Evolutionary conservation across 2,888 invertebrate genomes (phyloP), one percentile per base, ranked within the genome.

Genomic region (Hecatera dysodea): DNA sequence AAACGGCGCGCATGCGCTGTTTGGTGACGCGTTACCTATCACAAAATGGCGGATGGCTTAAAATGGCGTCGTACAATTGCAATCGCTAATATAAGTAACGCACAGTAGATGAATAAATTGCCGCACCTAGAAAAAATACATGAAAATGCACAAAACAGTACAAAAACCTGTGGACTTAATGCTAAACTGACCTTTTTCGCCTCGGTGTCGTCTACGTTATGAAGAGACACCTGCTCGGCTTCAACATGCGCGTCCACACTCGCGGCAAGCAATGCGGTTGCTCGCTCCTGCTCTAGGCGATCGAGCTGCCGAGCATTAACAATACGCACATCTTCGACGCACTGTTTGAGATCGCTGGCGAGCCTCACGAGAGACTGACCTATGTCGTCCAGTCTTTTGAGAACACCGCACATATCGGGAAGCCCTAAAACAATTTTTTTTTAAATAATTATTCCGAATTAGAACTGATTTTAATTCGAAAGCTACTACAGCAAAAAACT

Each of bases 281-380:
- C 97, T 56, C 97, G 96, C 85, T 97, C 97, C 82, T 97, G 96
- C 71, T 95, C 94, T 0, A 92, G 74, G 61, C 97, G 95, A 75
- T 97, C 97, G 50, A 97, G 89, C 88, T 98, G 98, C 73, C 97
- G 96, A 72, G 96, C 96, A 84, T 97, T 97, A 33, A 97, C 95
- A 53, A 97, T 96, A 78, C 97, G 97, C n/a, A 97, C 96, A 71
- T 98, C 98, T 63, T 98, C 97, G 17, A 98, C 95, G 69, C 97
- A 97, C 87, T 97, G 97, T 84, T 97, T 97, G 88, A 98, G 97
- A 85, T 98, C 98, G 59, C 96, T 96, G 5, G 97, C 97, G 39
- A 98, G 93, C 79, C 97, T 97, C 9, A 97, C 94, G 88, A 98
- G 96, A 84, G 97, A 97, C 82, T 96, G 96, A 1, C 97, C 97